phyloP scores from a whole-genome alignment of 2,888 invertebrate species.

The Oligia strigilis region DNA sequence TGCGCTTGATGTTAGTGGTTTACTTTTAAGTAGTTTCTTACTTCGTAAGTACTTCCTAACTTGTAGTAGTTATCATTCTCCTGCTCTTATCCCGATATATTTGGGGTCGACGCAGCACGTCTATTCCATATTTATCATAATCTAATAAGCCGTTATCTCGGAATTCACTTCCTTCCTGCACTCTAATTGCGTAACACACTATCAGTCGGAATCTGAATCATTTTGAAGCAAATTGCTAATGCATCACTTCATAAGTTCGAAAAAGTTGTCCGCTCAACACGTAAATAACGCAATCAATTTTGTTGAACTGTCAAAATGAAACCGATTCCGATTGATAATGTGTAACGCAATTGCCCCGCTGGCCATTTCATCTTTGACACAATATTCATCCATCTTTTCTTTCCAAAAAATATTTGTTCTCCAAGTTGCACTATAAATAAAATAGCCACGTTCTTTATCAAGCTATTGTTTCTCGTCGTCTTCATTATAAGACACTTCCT shows the following conservation, averaged over 20 bases:
- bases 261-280: too few relatives aligned
- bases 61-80: background rate
- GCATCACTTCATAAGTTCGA: too few relatives aligned
- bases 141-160: background rate
- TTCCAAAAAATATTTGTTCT: background rate
- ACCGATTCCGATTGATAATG: too few relatives aligned
- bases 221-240: too few relatives aligned
- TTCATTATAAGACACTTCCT: conserved; percentile 51
- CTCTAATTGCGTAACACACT: too few relatives aligned
- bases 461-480: conserved; percentile 51
- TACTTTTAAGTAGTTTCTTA: conserved; percentile 5
- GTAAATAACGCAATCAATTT: too few relatives aligned
- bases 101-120: background rate
- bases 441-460: conserved; percentile 35
- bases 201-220: too few relatives aligned
- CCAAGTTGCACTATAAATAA: conserved; percentile 33
- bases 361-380: too few relatives aligned
- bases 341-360: too few relatives aligned
- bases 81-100: conserved; percentile 9
- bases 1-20: conserved; percentile 33
- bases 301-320: too few relatives aligned
- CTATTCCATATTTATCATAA: background rate
- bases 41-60: conserved; percentile 2
- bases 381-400: background rate
- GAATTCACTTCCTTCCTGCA: background rate